Evolutionary conservation across 2,797 vertebrate genomes (phyloP), one percentile per base, ranked within the genome.

Genomic region (Lithobates pipiens): DNA sequence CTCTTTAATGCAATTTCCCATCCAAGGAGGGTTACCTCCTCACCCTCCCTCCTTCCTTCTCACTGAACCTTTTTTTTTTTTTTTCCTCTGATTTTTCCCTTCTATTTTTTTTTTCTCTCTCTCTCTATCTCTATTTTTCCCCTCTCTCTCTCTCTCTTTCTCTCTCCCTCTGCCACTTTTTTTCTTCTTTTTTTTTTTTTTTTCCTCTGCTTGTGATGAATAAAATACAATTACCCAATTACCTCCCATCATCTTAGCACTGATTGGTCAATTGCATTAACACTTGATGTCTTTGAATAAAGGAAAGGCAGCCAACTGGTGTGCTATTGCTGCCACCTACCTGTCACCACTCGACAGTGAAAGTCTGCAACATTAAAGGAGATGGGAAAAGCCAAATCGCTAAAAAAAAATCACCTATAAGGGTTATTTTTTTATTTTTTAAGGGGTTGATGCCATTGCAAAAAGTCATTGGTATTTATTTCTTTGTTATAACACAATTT

Each of bases 311-410:
- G 89, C 84, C 86, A 81, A 91, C 88, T 39, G 77, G 91, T 89
- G 95, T 94, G 94, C 94, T 95, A 90, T 91, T 92, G 96, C 96
- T 98, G 98, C 97, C 98, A 97, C 96, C 98, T 97, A 95, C 92
- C 94, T 96, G 95, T 85, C 82, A 76, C 57, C 54, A 23, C 1
- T 10, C 69, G 92, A 91, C 85, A 80, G 67, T 83, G 80, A 76
- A 67, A 15, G 54, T 29, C 68, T 29, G 36, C 23, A 65, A 65
- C 61, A 25, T 65, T 16, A 54, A 54, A 54, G 50, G 13, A 54
- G 50, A 54, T 54, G 50, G 50, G 13, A 10, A 46, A 46, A 18
- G 15, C 50, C 13, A 5, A 54, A 18, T 54, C 50, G 13, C 15
- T 16, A 54, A 54, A 46, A 29, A 29, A 29, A 29, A 54, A 54